Evolutionary conservation across 1,140 invertebrate genomes (phyloP).

Genomic region (Limonius californicus): DNA sequence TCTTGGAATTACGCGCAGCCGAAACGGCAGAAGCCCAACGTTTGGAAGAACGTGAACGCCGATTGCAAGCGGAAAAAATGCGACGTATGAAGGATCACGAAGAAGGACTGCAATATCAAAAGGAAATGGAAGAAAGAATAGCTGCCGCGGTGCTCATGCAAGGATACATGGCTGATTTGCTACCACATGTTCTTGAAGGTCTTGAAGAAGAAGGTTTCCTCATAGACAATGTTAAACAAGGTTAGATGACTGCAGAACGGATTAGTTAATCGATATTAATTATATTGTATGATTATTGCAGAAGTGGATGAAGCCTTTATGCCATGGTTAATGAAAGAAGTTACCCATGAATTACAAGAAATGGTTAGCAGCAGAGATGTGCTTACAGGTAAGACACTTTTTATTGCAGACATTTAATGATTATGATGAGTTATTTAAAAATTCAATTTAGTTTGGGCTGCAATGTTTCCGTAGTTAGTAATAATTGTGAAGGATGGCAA

Average conservation of each 20-base stretch:
- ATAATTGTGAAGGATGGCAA: no score
- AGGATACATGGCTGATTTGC: conserved; percentile 75
- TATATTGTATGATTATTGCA: conserved; percentile 40
- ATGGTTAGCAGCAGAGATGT: conserved; percentile 74
- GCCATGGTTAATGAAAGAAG: conserved; percentile 83
- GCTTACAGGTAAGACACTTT: conserved; percentile 58
- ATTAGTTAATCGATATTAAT: no score
- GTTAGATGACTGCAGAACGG: no score
- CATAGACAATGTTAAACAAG: conserved; percentile 65
- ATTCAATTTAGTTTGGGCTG: no score
- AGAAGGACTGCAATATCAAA: conserved; percentile 49
- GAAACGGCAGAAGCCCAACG: conserved; percentile 74
- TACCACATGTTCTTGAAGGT: conserved; percentile 77
- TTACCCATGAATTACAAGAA: conserved; percentile 72
- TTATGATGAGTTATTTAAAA: no score
- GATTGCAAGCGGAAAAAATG: conserved; percentile 53
- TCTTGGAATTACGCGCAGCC: conserved; percentile 70
- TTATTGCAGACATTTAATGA: no score
- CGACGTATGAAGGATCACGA: conserved; percentile 56
- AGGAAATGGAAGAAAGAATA: conserved; percentile 73
- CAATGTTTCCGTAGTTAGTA: no score
- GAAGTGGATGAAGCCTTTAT: conserved; percentile 76
- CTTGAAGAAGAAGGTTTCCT: conserved; percentile 74
- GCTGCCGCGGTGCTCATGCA: conserved; percentile 77
- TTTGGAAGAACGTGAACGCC: conserved; percentile 67